Base-by-base conservation (phyloP, 92 coral and sea anemone species). In the Virgularia gustaviana region DNA sequence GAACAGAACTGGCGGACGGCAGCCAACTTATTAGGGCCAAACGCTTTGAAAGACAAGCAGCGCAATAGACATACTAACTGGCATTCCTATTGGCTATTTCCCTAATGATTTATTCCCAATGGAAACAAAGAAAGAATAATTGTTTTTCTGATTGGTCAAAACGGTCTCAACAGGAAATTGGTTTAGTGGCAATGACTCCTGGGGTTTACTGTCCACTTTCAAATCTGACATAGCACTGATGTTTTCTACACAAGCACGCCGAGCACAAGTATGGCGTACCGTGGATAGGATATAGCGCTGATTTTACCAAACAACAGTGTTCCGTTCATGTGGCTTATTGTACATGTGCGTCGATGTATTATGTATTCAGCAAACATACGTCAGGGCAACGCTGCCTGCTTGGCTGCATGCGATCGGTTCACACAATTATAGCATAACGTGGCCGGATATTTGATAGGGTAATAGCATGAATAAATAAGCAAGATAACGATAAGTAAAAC, bases 61-160 rank as follows among this genome's bases (percentile, higher is more conserved):
- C n/a, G 20, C 74, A 42, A 45, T 67, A 39, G 41, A 53, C 74
- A 36, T 28, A 15, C 29, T 45, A 27, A 45, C 39, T 47, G 74
- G 23, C 28, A 63, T 33, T 67, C 59, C 36, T 11, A 67, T 67
- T 67, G 74, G 74, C 59, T 67, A 47, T 31, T 67, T 15, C 1
- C 13, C 28, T 30, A 23, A 25, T 67, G 31, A 45, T 47, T 45
- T 29, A 67, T 45, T 47, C 29, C 43, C 13, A 67, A 67, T 27
- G 54, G 42, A 67, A 22, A 47, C 74, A 59, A 20, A 59, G 74
- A 59, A 57, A 59, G 36, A 18, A 25, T 67, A 45, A 67, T 45
- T 67, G 59, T 27, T 20, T 67, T 9, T 33, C 58, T 67, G 74
- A 67, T 67, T 67, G 74, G 74, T 49, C 43, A 37, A 67, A 23